Conservation (phyloP, 2,113 vertebrate genomes). For the Physeter macrocephalus region DNA sequence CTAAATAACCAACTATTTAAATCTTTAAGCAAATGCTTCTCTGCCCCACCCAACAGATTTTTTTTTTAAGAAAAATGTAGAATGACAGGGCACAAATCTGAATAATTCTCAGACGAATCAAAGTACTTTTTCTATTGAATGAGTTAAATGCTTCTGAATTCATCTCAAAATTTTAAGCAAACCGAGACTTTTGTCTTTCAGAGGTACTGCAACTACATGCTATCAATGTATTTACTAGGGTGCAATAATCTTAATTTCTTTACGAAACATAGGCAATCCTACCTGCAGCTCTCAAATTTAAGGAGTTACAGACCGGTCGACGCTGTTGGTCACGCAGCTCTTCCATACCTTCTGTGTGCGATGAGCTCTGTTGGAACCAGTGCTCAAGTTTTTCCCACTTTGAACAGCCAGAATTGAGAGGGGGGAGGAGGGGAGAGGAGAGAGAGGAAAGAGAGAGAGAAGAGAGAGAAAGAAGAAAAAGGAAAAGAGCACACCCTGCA, state of each 20-base stretch:
- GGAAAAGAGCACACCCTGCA: conserved; percentile 58
- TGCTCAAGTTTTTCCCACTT: conserved; percentile 71
- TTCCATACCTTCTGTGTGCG: conserved; percentile 50
- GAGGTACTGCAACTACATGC: conserved; percentile 34
- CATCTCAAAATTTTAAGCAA: conserved; percentile 44
- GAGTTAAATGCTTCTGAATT: conserved; percentile 64
- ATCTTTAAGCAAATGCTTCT: conserved; percentile 59
- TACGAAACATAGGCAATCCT: conserved; percentile 55
- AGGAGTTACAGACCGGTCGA: conserved; percentile 72
- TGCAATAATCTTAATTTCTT: conserved; percentile 46
- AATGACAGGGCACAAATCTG: conserved; percentile 61
- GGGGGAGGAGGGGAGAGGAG: not conserved
- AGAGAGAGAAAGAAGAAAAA: not conserved
- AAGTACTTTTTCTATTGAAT: conserved; percentile 61
- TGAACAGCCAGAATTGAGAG: conserved; percentile 23
- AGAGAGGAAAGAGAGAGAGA: not conserved
- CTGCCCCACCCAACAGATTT: conserved; percentile 79
- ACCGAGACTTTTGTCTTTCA: conserved; percentile 55
- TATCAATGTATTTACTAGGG: not conserved
- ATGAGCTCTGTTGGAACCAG: conserved; percentile 43
- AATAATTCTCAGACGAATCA: conserved; percentile 49
- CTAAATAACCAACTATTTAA: conserved; percentile 54
- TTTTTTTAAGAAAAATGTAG: conserved; percentile 30
- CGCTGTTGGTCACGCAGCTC: conserved; percentile 64
- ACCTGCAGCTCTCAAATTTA: conserved; percentile 77